Percentiles rank a stretch among this genome's conserved stretches.
phyloP scores from a whole-genome alignment of 2,888 invertebrate genomes.

The Hoplodrina blanda region DNA sequence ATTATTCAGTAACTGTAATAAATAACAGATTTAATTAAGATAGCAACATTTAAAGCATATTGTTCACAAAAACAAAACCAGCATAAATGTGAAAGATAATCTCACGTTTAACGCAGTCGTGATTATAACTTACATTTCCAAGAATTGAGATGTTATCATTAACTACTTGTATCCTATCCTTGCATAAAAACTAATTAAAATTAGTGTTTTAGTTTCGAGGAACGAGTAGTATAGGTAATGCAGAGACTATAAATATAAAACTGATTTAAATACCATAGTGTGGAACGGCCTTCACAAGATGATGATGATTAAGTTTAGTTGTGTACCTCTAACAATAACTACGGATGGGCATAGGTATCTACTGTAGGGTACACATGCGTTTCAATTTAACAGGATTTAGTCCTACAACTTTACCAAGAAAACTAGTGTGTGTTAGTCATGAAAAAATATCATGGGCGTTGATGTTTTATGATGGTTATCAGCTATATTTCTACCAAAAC shows the following conservation, averaged over 20 bases:
- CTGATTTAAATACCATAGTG: constrained; percentile 72
- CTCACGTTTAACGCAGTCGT: constrained; percentile 26
- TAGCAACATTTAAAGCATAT: constrained; percentile 16
- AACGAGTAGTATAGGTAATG: constrained; percentile 16
- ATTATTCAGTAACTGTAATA: constrained; percentile 19
- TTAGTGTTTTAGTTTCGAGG: constrained; percentile 27
- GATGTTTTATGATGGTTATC: too few relatives aligned
- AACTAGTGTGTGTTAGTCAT: neutral
- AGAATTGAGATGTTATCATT: constrained; percentile 36
- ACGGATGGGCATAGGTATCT: constrained; percentile 40
- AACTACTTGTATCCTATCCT: constrained; percentile 31
- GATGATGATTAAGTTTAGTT: constrained; percentile 75
- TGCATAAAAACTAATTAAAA: constrained; percentile 39
- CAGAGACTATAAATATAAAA: constrained; percentile 62
- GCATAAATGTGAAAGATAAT: constrained; percentile 27
- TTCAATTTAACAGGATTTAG: constrained; percentile 24
- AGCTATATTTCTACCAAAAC: neutral
- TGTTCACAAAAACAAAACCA: constrained; percentile 12
- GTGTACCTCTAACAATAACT: constrained; percentile 69
- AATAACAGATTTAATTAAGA: constrained; percentile 41
- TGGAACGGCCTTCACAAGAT: constrained; percentile 63
- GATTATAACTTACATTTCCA: constrained; percentile 44
- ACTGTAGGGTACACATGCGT: constrained; percentile 42
- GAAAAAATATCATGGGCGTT: neutral
- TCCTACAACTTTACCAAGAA: constrained; percentile 8